Conservation (phyloP, 2,797 vertebrate genomes). For the Sorex maritimensis region DNA sequence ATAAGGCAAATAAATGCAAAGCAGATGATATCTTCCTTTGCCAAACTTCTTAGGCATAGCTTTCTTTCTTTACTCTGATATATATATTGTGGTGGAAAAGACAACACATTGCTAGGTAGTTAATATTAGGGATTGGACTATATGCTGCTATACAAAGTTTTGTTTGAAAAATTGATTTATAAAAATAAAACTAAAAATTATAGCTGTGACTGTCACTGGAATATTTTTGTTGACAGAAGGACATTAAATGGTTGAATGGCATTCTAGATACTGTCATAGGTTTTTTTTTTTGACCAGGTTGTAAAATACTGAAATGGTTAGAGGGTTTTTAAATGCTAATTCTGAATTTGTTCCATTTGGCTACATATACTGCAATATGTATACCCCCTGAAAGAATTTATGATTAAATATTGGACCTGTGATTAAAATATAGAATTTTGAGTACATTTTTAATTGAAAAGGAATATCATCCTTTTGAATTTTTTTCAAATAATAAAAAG, state of each 20-base stretch:
- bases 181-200: slow-evolving; percentile 20
- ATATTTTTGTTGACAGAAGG: slow-evolving; percentile 54
- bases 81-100: neutral
- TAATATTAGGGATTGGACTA: neutral
- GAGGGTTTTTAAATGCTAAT: slow-evolving; percentile 8
- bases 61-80: neutral
- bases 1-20: neutral
- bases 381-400: slow-evolving; percentile 41
- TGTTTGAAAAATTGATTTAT: slow-evolving; percentile 37
- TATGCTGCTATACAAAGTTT: neutral
- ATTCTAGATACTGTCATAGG: neutral
- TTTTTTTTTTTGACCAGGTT: neutral
- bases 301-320: slow-evolving; percentile 30
- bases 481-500: slow-evolving; percentile 41
- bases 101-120: neutral
- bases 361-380: slow-evolving; percentile 38
- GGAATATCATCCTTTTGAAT: neutral
- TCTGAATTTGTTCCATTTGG: slow-evolving; percentile 58
- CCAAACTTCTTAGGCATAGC: neutral
- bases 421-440: slow-evolving; percentile 10
- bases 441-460: slow-evolving; percentile 5
- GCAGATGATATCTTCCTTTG: neutral
- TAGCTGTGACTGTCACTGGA: slow-evolving; percentile 24
- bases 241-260: neutral
- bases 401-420: slow-evolving; percentile 35